Evolutionary conservation across 2,797 vertebrate species (phyloP).

Genomic region (Gymnodraco acuticeps): DNA sequence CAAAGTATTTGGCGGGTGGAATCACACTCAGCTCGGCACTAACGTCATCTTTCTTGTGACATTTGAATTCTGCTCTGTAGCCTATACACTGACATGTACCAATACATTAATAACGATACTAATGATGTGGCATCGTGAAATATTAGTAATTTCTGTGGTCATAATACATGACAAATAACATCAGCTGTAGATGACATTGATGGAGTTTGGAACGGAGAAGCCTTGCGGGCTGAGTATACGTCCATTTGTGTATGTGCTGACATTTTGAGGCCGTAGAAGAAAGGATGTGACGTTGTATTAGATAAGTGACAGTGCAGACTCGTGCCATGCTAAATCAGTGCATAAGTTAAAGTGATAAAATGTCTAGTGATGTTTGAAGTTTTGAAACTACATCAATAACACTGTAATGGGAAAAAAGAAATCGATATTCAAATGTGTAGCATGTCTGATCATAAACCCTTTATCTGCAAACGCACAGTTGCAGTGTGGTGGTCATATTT

Average conservation of each 20-base stretch:
- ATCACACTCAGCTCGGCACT: constrained; percentile 18
- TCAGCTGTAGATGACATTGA: constrained; percentile 32
- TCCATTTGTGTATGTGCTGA: constrained; percentile 28
- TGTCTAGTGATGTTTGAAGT: not conserved
- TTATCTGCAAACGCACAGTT: too few species aligned
- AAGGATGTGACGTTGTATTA: constrained; percentile 27
- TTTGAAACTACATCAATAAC: too few species aligned
- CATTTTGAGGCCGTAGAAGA: constrained; percentile 40
- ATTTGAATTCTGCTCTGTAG: constrained; percentile 28
- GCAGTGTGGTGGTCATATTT: too few species aligned
- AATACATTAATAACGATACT: constrained; percentile 36
- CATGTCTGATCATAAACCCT: too few species aligned
- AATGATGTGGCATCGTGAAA: constrained; percentile 33
- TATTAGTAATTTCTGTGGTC: constrained; percentile 44
- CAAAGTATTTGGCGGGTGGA: constrained; percentile 14
- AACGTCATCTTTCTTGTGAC: constrained; percentile 17
- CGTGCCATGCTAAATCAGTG: constrained; percentile 13
- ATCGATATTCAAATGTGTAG: too few species aligned
- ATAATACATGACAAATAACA: constrained; percentile 32
- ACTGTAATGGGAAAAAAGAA: too few species aligned
- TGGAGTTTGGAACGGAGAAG: constrained; percentile 33
- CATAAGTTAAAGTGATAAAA: constrained; percentile 21
- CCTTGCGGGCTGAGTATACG: not conserved
- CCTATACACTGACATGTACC: constrained; percentile 34
- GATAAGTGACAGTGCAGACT: constrained; percentile 32